Evolutionary conservation across 2,797 vertebrate genomes (phyloP).

Genomic region (Halcyon leucocephala): DNA sequence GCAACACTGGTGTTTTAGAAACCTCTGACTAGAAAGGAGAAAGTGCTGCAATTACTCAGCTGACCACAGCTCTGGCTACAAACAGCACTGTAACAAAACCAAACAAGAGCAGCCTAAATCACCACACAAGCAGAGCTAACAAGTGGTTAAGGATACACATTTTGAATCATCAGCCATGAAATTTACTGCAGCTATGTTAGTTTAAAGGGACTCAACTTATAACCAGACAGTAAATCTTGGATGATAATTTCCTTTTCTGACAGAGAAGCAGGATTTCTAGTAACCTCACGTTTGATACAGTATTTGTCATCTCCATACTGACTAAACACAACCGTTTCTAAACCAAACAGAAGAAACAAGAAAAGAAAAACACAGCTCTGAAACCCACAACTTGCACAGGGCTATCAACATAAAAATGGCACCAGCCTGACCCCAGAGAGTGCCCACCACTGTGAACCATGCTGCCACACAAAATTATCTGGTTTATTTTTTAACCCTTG

Average conservation of each 20-base stretch:
- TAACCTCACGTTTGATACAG: not conserved
- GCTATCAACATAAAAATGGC: not conserved
- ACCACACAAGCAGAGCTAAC: not conserved
- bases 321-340: not conserved
- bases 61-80: not conserved
- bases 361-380: not conserved
- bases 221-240: not conserved
- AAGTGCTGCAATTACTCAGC: not conserved
- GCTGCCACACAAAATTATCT: not conserved
- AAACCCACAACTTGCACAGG: not conserved
- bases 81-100: not conserved
- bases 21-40: not conserved
- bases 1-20: not conserved
- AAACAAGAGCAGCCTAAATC: not conserved
- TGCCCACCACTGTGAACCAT: not conserved
- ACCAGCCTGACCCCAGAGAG: not conserved
- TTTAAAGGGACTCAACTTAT: not conserved
- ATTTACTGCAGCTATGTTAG: not conserved
- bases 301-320: not conserved
- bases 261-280: not conserved
- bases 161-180: not conserved
- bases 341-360: not conserved
- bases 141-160: not conserved
- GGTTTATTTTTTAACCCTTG: not conserved
- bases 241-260: not conserved